Base-by-base conservation (phyloP, 2,113 vertebrate species). In the Nerophis ophidion region DNA sequence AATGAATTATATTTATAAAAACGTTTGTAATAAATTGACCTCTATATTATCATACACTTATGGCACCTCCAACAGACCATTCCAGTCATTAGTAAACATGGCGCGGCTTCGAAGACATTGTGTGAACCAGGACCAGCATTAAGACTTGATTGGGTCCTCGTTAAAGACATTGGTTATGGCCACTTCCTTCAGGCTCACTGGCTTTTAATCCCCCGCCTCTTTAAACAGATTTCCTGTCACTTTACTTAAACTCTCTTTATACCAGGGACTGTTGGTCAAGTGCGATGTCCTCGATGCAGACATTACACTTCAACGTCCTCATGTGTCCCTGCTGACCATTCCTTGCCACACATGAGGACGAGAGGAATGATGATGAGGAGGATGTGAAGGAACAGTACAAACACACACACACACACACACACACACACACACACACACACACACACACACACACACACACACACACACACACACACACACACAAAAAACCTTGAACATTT, bases 401-500 rank as follows among this genome's bases (percentile, higher is more conserved):
- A 26, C 26, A 26, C 26, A 26, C 26, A 26, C 26, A 26, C 26
- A 36, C 14, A 35, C 36, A 44, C 10, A 50, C 36, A 35, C 17
- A 40, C 44, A 68, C 69, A 17, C 59, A 62, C 36, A 59, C 58
- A 53, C 57, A 56, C 56, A 83, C 48, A 51, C 48, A 79, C 73
- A 68, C 69, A 17, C 59, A 62, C 36, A 59, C 58, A 53, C 57
- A 56, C 56, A 83, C 48, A 49, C 48, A 79, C 72, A 63, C 64
- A 12, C 53, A 58, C 48, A 0, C 58, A n/a, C 63, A 48, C 35
- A 81, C 48, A 45, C n/a, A n/a, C n/a, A n/a, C n/a, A n/a, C n/a
- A n/a, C n/a, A 8, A 40, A 7, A 51, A 17, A 33, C 52, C 59
- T 26, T 4, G 4, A 26, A 26, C 3, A 26, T 26, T 3, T 3